Percentiles rank a stretch among this genome's conserved stretches.
Conservation (phyloP, 2,888 invertebrate genomes). For the Sesamia inferens region DNA sequence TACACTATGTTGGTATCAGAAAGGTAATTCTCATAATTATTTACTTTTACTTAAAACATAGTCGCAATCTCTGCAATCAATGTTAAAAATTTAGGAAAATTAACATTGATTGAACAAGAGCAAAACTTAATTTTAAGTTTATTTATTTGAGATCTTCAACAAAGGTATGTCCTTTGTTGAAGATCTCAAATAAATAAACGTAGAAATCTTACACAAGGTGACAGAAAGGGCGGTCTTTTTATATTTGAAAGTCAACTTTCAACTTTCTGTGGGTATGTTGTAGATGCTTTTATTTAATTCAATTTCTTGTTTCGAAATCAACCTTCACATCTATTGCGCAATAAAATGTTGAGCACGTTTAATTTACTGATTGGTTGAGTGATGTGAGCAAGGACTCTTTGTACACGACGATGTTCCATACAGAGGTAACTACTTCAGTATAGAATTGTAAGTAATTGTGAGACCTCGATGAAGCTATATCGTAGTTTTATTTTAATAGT, state of each 20-base stretch:
- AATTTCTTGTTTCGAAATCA: neutral
- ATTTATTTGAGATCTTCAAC: no score
- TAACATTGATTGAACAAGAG: no score
- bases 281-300: no score
- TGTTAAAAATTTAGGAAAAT: no score
- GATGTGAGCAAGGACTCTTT: constrained; percentile 28
- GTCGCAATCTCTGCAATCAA: neutral
- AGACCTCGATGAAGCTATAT: constrained; percentile 9
- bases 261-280: no score
- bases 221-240: neutral
- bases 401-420: constrained; percentile 25
- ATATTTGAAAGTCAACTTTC: neutral
- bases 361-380: constrained; percentile 25
- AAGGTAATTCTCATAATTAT: neutral
- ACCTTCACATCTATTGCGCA: neutral
- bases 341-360: constrained; percentile 2
- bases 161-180: no score
- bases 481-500: neutral
- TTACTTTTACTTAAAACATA: neutral
- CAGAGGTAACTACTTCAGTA: neutral
- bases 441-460: neutral
- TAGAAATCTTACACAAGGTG: neutral
- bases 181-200: neutral
- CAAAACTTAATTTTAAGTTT: no score
- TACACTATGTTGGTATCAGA: neutral